A percentile compares a stretch with the other conserved stretches of the same genome.
phyloP scores from a whole-genome alignment of 2,113 vertebrate genomes.

The Sclerurus mexicanus region DNA sequence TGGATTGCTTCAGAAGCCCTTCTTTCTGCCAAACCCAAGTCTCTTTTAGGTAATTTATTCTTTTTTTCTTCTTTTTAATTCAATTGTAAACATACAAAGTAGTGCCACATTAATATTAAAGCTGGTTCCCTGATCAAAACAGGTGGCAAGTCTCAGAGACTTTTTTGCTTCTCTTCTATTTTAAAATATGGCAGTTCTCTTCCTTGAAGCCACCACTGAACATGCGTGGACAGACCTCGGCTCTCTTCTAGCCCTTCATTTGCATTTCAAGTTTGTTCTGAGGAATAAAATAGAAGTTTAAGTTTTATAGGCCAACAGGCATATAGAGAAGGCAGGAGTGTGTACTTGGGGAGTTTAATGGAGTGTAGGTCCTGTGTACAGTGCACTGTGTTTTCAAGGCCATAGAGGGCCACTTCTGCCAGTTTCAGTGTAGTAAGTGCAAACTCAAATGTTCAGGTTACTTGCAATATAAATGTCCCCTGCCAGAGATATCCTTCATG shows the following conservation, averaged over 20 bases:
- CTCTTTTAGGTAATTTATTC: background rate
- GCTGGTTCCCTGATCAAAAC: background rate
- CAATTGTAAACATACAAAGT: too few species aligned
- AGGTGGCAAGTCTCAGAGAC: background rate
- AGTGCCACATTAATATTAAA: background rate
- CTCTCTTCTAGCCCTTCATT: background rate
- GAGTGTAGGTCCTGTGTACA: background rate
- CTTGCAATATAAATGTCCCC: slow-evolving; percentile 19
- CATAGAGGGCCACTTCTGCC: background rate
- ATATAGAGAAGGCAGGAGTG: background rate
- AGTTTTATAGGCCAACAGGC: background rate
- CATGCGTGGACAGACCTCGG: background rate
- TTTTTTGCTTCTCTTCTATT: background rate
- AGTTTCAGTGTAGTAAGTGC: background rate
- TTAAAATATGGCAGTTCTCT: background rate
- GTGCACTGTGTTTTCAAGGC: background rate
- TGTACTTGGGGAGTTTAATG: background rate
- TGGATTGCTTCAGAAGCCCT: background rate
- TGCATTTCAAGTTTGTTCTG: background rate
- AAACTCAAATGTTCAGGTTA: slow-evolving; percentile 10
- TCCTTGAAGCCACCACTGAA: background rate
- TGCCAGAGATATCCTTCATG: slow-evolving; percentile 27
- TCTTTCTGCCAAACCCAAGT: background rate
- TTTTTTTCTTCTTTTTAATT: background rate
- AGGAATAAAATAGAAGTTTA: background rate